phyloP scores from a whole-genome alignment of 2,888 invertebrate species.

The Tigriopus californicus region DNA sequence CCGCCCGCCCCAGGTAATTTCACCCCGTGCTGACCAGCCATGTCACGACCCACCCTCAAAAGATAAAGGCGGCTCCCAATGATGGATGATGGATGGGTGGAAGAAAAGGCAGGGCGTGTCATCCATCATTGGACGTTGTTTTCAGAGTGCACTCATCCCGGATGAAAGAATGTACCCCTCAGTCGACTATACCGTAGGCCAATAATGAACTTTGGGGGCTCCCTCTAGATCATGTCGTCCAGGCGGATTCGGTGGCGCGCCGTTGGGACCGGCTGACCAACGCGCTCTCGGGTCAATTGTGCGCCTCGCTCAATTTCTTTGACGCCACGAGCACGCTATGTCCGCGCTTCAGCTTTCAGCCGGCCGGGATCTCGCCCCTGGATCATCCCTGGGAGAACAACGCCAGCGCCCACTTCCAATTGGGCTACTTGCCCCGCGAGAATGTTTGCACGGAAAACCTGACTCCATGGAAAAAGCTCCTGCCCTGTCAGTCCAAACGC shows the following conservation, averaged over 20 bases:
- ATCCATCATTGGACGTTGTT: no score
- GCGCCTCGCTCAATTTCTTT: conserved; percentile 88
- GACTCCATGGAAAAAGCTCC: conserved; percentile 90
- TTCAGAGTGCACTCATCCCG: no score
- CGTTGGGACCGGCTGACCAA: conserved; percentile 77
- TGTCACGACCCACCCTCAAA: no score
- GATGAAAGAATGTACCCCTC: no score
- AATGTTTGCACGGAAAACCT: conserved; percentile 96
- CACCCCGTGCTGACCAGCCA: no score
- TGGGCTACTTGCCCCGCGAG: conserved; percentile 82
- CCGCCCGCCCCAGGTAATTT: no score
- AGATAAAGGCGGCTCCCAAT: no score
- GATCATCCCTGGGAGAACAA: conserved; percentile 29
- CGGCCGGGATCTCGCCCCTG: conserved; percentile 42
- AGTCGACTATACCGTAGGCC: no score
- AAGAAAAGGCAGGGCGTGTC: no score
- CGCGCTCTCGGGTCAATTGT: conserved; percentile 80
- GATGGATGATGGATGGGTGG: no score
- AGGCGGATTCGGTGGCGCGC: conserved; percentile 43
- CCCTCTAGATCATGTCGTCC: no score
- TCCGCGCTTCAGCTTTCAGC: conserved; percentile 64
- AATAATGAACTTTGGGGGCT: no score
- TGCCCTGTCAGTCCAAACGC: conserved; percentile 72
- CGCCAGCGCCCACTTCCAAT: conserved; percentile 26
- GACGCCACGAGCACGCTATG: conserved; percentile 60